Evolutionary conservation across 2,888 invertebrate genomes (phyloP).

Genomic region (Empis livida): DNA sequence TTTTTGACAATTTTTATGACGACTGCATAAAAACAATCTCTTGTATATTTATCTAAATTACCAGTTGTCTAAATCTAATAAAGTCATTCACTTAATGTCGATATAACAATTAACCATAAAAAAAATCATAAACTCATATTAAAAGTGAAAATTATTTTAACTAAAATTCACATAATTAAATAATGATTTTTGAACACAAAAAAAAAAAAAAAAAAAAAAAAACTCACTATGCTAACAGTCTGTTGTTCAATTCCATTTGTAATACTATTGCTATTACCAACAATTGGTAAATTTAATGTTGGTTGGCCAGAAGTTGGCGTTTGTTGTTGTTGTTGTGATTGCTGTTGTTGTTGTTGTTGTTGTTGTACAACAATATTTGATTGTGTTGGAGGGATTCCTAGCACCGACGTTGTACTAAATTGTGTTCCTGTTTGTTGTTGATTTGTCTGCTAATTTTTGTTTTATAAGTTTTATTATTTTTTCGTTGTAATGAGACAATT

Average conservation of each 20-base stretch:
- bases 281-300: background rate
- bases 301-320: background rate
- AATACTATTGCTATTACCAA: conserved; percentile 16
- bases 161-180: background rate
- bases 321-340: background rate
- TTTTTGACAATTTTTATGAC: too few species aligned
- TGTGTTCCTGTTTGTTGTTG: conserved; percentile 12
- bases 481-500: too few species aligned
- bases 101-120: too few species aligned
- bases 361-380: conserved; percentile 4
- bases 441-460: conserved; percentile 6
- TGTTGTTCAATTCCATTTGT: conserved; percentile 24
- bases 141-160: too few species aligned
- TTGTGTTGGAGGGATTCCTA: conserved; percentile 5
- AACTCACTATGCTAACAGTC: background rate
- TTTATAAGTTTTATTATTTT: too few species aligned
- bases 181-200: background rate
- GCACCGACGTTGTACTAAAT: conserved; percentile 12
- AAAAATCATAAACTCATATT: too few species aligned
- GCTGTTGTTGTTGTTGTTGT: conserved; percentile 5
- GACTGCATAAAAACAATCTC: too few species aligned
- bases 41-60: too few species aligned
- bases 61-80: too few species aligned
- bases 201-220: background rate
- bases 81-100: too few species aligned